Conservation (phyloP, 2,888 invertebrate genomes). For the Amorpha juglandis region DNA sequence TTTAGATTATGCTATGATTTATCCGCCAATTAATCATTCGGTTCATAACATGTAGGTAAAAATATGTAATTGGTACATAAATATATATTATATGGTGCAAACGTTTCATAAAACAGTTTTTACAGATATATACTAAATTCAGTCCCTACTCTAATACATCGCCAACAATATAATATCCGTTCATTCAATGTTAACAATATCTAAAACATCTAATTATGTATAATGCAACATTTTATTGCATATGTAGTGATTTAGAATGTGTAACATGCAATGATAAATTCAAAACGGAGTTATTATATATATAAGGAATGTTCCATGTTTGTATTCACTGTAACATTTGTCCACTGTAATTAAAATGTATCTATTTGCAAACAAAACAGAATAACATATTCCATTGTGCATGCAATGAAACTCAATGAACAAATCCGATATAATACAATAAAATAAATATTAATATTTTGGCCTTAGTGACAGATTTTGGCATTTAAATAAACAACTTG, state of each 20-base stretch:
- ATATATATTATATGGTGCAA: constrained; percentile 1
- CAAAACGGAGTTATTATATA: constrained; percentile 42
- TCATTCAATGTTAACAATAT: constrained; percentile 53
- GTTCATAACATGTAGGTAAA: neutral
- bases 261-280: constrained; percentile 38
- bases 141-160: constrained; percentile 53
- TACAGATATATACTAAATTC: constrained; percentile 24
- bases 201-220: constrained; percentile 53
- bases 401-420: constrained; percentile 40
- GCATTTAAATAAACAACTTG: constrained; percentile 63
- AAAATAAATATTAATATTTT: constrained; percentile 64
- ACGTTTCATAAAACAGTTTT: constrained; percentile 13
- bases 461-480: constrained; percentile 68
- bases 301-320: constrained; percentile 61
- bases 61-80: neutral
- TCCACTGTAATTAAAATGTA: constrained; percentile 12
- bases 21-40: neutral
- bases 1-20: neutral
- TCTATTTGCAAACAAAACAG: constrained; percentile 30
- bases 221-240: constrained; percentile 43
- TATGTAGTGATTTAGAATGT: constrained; percentile 35
- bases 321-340: constrained; percentile 25
- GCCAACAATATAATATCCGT: constrained; percentile 55
- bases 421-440: constrained; percentile 35
- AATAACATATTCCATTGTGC: constrained; percentile 27